phyloP scores from a whole-genome alignment of 2,113 vertebrate species.

The Sprattus sprattus region DNA sequence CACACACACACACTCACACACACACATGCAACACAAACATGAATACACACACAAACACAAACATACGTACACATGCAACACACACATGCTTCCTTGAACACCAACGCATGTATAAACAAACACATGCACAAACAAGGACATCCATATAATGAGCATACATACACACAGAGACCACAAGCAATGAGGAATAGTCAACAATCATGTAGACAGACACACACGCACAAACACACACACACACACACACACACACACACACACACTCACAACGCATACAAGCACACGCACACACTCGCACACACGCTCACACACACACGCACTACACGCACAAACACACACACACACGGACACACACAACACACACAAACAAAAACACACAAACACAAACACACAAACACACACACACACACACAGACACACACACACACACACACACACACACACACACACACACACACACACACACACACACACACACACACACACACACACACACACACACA shows the following conservation, averaged over 20 bases:
- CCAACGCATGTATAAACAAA: neutral
- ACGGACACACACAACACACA: neutral
- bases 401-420: neutral
- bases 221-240: neutral
- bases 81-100: too few species aligned
- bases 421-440: neutral
- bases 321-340: neutral
- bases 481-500: slow-evolving; percentile 17
- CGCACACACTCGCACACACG: neutral
- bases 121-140: neutral
- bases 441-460: neutral
- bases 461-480: neutral
- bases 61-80: too few species aligned
- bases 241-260: neutral
- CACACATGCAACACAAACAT: too few species aligned
- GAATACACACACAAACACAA: neutral
- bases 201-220: neutral
- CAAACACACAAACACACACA: neutral
- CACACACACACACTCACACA: too few species aligned
- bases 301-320: neutral
- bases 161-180: neutral
- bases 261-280: too few species aligned
- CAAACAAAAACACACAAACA: too few species aligned
- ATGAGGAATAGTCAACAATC: neutral
- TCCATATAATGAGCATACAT: too few species aligned